phyloP scores from a whole-genome alignment of 2,113 vertebrate genomes.

The Mastomys natalensis region DNA sequence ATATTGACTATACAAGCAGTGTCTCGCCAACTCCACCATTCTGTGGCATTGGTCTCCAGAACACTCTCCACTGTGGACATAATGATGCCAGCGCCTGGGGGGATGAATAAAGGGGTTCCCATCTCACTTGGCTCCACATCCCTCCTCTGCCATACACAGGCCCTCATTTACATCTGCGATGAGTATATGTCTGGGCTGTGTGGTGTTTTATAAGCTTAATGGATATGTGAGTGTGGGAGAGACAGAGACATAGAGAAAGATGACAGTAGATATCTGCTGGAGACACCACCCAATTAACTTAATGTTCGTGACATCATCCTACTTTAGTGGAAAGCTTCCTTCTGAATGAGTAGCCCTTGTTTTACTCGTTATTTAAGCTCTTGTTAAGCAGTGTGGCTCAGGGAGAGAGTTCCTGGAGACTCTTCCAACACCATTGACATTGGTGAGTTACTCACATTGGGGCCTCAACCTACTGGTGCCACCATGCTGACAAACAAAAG shows the following conservation, averaged over 20 bases:
- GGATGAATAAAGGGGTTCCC: slow-evolving; percentile 47
- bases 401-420: slow-evolving; percentile 43
- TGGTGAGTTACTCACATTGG: neutral
- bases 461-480: neutral
- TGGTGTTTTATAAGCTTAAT: slow-evolving; percentile 70
- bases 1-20: neutral
- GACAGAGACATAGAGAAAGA: slow-evolving; percentile 78
- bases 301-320: slow-evolving; percentile 79
- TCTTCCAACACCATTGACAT: neutral
- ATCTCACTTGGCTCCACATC: neutral
- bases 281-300: slow-evolving; percentile 79
- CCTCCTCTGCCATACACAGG: slow-evolving; percentile 26
- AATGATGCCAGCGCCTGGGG: neutral
- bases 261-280: slow-evolving; percentile 66
- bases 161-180: slow-evolving; percentile 75
- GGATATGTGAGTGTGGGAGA: slow-evolving; percentile 72
- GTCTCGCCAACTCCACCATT: neutral
- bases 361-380: slow-evolving; percentile 71
- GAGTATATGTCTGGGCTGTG: slow-evolving; percentile 70
- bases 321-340: slow-evolving; percentile 69
- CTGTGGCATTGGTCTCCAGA: neutral
- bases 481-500: neutral
- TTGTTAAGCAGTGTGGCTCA: slow-evolving; percentile 61
- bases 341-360: slow-evolving; percentile 69
- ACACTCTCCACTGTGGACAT: slow-evolving; percentile 1